Conservation (phyloP, 1,140 invertebrate species). For the Drosophila pruinosa region DNA sequence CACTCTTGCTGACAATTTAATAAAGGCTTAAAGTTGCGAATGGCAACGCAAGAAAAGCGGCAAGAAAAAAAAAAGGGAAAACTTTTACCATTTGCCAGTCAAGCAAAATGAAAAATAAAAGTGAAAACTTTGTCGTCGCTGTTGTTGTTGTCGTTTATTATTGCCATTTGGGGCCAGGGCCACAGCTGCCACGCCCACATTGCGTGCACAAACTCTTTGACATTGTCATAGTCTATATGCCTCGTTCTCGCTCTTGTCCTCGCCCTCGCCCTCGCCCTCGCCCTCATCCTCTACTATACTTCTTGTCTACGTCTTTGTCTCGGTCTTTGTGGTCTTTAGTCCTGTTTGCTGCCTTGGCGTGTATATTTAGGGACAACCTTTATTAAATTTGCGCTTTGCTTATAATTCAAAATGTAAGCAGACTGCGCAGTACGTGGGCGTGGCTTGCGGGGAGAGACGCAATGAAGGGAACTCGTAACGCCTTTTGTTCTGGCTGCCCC, state of each 20-base stretch:
- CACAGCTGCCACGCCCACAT: constrained; percentile 62
- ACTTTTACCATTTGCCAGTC: constrained; percentile 71
- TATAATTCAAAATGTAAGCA: constrained; percentile 77
- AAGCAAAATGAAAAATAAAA: constrained; percentile 42
- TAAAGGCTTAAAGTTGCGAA: constrained; percentile 68
- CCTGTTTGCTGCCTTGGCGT: constrained; percentile 15
- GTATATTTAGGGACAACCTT: constrained; percentile 60
- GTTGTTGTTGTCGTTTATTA: constrained; percentile 1
- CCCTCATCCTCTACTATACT: neutral
- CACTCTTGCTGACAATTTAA: constrained; percentile 57
- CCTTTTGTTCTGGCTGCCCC: constrained; percentile 49
- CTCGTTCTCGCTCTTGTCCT: neutral
- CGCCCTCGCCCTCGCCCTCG: constrained; percentile 25
- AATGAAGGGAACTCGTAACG: neutral
- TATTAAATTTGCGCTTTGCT: constrained; percentile 77
- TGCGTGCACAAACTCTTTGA: constrained; percentile 78
- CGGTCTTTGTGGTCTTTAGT: constrained; percentile 14
- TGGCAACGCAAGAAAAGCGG: constrained; percentile 28
- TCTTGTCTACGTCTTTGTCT: neutral
- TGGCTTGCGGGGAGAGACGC: no score
- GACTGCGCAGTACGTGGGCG: constrained; percentile 24
- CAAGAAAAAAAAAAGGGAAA: constrained; percentile 35
- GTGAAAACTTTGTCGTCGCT: constrained; percentile 63
- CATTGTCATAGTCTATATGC: constrained; percentile 69
- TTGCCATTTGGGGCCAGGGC: constrained; percentile 47